These are phyloP conservation scores for cattle (Bos taurus) DNA, from an alignment of 2,113 vertebrate genomes.

Conservation along the genomic window ARS-UCD2.0 NC_037332.1:10702501-10703000, in stretches of 20 bases:
- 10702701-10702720: background rate
- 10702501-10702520: background rate
- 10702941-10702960: background rate
- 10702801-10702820: background rate
- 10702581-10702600: background rate
- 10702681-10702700: background rate
- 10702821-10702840: background rate
- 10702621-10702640: background rate
- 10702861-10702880: background rate
- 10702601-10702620: background rate
- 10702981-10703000: background rate
- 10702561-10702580: background rate
- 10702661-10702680: background rate
- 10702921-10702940: background rate
- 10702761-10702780: background rate
- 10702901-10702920: background rate
- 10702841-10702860: background rate
- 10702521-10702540: background rate
- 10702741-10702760: background rate
- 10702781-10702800: background rate
- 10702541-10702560: background rate
- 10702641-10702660: background rate
- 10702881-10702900: background rate
- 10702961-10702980: background rate
- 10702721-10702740: background rate